Evolutionary conservation across 2,888 invertebrate genomes (phyloP).

Genomic region (Camponotus fellah): DNA sequence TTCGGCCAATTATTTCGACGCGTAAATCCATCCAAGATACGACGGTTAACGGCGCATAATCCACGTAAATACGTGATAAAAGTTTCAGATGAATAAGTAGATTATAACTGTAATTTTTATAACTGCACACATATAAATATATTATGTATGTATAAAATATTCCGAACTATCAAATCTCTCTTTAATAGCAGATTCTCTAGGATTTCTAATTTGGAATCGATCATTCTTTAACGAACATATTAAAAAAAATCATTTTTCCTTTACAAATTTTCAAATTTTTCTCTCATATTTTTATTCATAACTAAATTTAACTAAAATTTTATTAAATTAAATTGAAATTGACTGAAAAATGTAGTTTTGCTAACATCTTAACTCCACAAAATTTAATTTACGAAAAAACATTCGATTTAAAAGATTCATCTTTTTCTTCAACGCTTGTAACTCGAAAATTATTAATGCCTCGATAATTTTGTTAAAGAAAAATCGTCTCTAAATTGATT

Average conservation of each 20-base stretch:
- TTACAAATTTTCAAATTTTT: not conserved
- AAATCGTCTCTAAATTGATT: not conserved
- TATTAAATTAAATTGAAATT: not conserved
- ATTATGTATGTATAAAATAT: not conserved
- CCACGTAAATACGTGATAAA: conserved; percentile 12
- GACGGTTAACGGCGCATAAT: not conserved
- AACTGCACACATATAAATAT: not conserved
- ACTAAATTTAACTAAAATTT: not conserved
- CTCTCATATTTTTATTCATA: not conserved
- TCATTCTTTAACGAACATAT: not conserved
- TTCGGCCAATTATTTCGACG: conserved; percentile 49
- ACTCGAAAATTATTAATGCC: not conserved
- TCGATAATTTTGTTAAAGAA: not conserved
- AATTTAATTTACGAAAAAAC: no score
- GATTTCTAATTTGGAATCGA: not conserved
- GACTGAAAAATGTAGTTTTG: no score
- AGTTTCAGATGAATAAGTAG: conserved; percentile 6
- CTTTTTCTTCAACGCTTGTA: not conserved
- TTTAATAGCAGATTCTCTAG: not conserved
- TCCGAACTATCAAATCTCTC: not conserved
- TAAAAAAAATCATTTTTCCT: not conserved
- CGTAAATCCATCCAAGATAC: conserved; percentile 36
- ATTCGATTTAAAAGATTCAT: not conserved
- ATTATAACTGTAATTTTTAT: conserved; percentile 12
- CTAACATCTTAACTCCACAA: no score